phyloP scores from a whole-genome alignment of 1,140 invertebrate species.

The Callitettix versicolor region DNA sequence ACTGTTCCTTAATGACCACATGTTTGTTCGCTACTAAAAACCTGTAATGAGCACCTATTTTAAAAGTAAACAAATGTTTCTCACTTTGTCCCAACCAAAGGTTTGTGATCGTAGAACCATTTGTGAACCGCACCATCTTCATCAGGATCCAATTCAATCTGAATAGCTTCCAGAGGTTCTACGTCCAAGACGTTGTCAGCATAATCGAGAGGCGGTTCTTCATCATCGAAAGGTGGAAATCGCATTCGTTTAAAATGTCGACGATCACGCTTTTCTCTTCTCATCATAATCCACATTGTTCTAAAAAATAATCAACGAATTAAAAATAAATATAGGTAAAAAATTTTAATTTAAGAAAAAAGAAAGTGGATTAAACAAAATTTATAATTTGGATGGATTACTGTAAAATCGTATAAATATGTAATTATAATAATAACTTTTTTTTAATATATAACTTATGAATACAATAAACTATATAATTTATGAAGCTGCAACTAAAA shows the following conservation, averaged over 20 bases:
- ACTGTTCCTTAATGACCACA: too few relatives aligned
- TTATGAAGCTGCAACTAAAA: too few relatives aligned
- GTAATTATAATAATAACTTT: too few relatives aligned
- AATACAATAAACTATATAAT: too few relatives aligned
- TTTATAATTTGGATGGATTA: background rate
- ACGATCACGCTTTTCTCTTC: conserved; percentile 95
- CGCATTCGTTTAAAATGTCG: conserved; percentile 99
- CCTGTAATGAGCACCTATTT: too few relatives aligned
- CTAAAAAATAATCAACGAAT: conserved; percentile 36
- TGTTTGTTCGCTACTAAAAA: too few relatives aligned
- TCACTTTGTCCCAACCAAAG: conserved; percentile 77
- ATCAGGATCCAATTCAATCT: conserved; percentile 94
- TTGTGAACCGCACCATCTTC: conserved; percentile 84
- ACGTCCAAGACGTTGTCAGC: conserved; percentile 98
- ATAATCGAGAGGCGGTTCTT: conserved; percentile 98
- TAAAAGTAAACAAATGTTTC: conserved; percentile 19
- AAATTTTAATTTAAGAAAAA: background rate
- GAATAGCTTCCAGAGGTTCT: conserved; percentile 96
- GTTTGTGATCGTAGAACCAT: conserved; percentile 99
- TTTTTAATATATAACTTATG: too few relatives aligned
- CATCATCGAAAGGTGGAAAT: conserved; percentile 99
- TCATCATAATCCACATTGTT: conserved; percentile 99
- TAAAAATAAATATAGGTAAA: background rate
- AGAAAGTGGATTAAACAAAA: conserved; percentile 7
- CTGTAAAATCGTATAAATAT: background rate